phyloP scores from a whole-genome alignment of 2,797 vertebrate species.

The Siniperca scherzeri region DNA sequence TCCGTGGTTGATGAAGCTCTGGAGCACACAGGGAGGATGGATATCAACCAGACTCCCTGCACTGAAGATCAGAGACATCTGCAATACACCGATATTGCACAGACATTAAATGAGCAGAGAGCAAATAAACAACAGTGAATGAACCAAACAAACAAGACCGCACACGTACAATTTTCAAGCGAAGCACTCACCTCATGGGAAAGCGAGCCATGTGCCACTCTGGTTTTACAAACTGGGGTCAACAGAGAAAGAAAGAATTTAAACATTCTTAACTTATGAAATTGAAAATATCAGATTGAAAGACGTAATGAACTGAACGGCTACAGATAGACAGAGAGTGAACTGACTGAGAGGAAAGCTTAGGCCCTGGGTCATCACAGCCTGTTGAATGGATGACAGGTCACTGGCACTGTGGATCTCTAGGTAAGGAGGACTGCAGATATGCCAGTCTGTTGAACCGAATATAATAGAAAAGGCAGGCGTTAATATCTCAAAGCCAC shows the following conservation, averaged over 20 bases:
- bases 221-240: constrained; percentile 86
- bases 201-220: constrained; percentile 84
- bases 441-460: constrained; percentile 67
- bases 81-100: background rate
- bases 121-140: background rate
- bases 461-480: background rate
- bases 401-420: constrained; percentile 75
- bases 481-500: background rate
- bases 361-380: constrained; percentile 64
- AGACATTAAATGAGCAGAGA: background rate
- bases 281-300: background rate
- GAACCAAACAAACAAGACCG: background rate
- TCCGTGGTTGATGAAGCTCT: constrained; percentile 87
- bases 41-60: constrained; percentile 72
- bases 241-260: constrained; percentile 32
- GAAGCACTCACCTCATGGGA: constrained; percentile 82
- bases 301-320: background rate
- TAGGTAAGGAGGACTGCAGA: constrained; percentile 84
- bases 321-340: background rate
- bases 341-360: constrained; percentile 84
- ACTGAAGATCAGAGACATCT: constrained; percentile 87
- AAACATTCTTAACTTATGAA: background rate
- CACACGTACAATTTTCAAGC: too few species aligned
- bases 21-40: constrained; percentile 84
- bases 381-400: constrained; percentile 62